phyloP scores from a whole-genome alignment of 35 echinoderm and acorn worm species.

The Diadema setosum region DNA sequence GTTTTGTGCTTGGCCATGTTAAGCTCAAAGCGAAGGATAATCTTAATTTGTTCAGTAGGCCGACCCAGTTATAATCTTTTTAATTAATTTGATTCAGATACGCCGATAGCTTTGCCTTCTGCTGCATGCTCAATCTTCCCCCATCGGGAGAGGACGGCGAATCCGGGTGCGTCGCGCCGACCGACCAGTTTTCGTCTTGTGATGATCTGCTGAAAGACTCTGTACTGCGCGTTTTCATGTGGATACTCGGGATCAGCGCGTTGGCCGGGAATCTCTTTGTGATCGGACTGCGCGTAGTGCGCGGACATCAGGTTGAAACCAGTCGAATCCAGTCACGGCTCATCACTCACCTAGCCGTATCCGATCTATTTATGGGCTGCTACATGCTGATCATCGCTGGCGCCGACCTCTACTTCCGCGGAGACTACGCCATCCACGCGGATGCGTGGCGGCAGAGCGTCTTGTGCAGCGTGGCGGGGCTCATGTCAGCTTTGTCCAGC shows the following conservation, averaged over 20 bases:
- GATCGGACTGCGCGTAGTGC: background rate
- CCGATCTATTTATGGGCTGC: slow-evolving; percentile 64
- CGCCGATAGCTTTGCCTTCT: slow-evolving; percentile 41
- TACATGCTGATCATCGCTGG: slow-evolving; percentile 74
- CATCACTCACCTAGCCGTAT: slow-evolving; percentile 46
- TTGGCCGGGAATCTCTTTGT: slow-evolving; percentile 26
- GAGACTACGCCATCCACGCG: slow-evolving; percentile 10
- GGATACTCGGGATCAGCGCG: slow-evolving; percentile 65
- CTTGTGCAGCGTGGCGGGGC: slow-evolving; percentile 34
- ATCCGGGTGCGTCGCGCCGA: slow-evolving; percentile 9
- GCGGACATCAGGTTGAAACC: background rate
- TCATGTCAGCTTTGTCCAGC: slow-evolving; percentile 52
- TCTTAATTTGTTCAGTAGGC: too few species aligned
- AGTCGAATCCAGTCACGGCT: slow-evolving; percentile 19
- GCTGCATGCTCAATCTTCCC: slow-evolving; percentile 22
- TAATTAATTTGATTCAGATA: background rate
- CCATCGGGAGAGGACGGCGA: background rate
- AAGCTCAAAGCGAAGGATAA: background rate
- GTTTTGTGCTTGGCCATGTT: background rate
- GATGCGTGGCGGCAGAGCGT: slow-evolving; percentile 35
- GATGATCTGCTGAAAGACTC: slow-evolving; percentile 43
- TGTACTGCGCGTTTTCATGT: slow-evolving; percentile 45
- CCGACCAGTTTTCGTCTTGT: slow-evolving; percentile 70
- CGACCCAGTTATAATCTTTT: background rate
- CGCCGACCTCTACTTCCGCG: slow-evolving; percentile 46